phyloP scores from a whole-genome alignment of 2,113 vertebrate genomes.

The Oryzias melastigma region DNA sequence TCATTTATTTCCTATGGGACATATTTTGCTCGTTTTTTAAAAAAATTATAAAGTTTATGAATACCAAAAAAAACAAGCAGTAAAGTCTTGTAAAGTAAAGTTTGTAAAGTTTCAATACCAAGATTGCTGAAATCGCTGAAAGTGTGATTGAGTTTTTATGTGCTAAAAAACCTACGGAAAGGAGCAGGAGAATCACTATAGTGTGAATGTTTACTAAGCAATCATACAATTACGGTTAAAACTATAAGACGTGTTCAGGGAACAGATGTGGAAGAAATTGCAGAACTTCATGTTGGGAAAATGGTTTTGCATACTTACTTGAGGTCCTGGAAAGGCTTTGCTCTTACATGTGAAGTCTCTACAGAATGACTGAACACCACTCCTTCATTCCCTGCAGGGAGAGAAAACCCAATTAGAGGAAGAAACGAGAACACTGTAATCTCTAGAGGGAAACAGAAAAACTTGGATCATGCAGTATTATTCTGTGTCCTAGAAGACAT shows the following conservation, averaged over 20 bases:
- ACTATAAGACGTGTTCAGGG: background rate
- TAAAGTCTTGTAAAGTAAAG: too few species aligned
- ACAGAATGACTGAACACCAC: constrained; percentile 96
- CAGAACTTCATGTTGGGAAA: background rate
- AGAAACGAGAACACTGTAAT: constrained; percentile 5
- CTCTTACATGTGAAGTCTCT: constrained; percentile 96
- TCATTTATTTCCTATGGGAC: too few species aligned
- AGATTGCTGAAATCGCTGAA: too few species aligned
- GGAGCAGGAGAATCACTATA: too few species aligned
- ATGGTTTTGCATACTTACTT: constrained; percentile 80
- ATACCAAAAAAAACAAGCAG: too few species aligned
- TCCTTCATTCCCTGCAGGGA: constrained; percentile 88
- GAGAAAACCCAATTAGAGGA: constrained; percentile 22
- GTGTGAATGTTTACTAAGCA: too few species aligned
- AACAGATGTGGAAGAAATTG: background rate
- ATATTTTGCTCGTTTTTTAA: too few species aligned
- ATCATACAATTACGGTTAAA: background rate
- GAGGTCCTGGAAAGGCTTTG: constrained; percentile 95
- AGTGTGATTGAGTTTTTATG: too few species aligned
- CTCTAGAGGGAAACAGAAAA: constrained; percentile 14
- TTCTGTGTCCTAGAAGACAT: background rate
- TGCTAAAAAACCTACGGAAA: too few species aligned
- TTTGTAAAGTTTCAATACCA: too few species aligned
- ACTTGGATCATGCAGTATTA: constrained; percentile 14
- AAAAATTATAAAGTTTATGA: too few species aligned